These are phyloP conservation scores for Phoxinus phoxinus DNA, from an alignment of 2,113 vertebrate genomes.

Conservation along the genomic window DNA sequence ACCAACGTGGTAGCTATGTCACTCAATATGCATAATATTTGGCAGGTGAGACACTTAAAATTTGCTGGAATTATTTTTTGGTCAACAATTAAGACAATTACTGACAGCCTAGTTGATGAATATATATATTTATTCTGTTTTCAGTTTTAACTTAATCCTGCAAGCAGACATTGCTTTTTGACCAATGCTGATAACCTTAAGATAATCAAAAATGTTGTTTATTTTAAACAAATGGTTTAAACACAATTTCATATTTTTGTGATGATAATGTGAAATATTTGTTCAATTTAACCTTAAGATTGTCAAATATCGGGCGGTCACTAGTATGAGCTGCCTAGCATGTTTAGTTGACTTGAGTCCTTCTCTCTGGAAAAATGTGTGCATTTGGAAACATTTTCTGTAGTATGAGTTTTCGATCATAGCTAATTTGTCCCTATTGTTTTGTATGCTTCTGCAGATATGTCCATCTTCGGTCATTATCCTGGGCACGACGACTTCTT, in stretches of 20 bases:
- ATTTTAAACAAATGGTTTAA: too few relatives aligned
- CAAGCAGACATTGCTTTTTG: neutral
- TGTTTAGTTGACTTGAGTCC: neutral
- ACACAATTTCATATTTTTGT: too few relatives aligned
- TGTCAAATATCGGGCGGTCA: neutral
- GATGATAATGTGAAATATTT: too few relatives aligned
- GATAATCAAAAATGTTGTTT: neutral
- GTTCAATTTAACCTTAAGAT: neutral
- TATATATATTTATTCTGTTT: too few relatives aligned
- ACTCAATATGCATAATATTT: too few relatives aligned
- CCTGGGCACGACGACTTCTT: slow-evolving; percentile 94
- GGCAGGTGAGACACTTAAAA: too few relatives aligned
- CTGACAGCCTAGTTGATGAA: too few relatives aligned
- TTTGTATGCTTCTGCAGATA: slow-evolving; percentile 75
- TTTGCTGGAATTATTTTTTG: too few relatives aligned
- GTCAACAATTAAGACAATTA: too few relatives aligned
- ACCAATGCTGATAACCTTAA: neutral
- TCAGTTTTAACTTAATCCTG: neutral
- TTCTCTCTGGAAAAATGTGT: neutral
- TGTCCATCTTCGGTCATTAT: slow-evolving; percentile 94
- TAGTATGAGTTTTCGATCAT: neutral
- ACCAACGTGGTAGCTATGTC: too few relatives aligned
- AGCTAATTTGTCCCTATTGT: neutral
- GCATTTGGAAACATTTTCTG: neutral
- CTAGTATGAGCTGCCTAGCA: neutral